These are phyloP conservation scores for Anas platyrhynchos DNA, from an alignment of 2,113 vertebrate genomes.

Conservation along the genomic window DNA sequence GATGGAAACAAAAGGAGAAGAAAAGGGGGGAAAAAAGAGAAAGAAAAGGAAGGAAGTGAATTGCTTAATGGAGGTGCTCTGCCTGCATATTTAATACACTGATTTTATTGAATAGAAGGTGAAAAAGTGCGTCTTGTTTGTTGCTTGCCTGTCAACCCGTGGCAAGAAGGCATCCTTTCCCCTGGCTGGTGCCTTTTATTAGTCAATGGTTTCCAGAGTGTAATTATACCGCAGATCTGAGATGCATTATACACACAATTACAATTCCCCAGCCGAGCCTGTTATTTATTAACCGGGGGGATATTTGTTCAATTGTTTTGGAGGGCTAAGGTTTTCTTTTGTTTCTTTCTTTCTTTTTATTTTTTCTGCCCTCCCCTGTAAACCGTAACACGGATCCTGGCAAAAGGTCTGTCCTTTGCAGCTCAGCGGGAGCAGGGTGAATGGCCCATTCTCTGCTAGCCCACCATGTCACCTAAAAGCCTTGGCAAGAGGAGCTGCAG, in stretches of 20 bases:
- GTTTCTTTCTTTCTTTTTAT: background rate
- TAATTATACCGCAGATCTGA: conserved; percentile 82
- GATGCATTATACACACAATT: conserved; percentile 78
- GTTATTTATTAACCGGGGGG: conserved; percentile 76
- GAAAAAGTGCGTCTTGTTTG: conserved; percentile 81
- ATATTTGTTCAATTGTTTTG: conserved; percentile 70
- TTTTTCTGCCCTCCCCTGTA: background rate
- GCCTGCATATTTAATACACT: conserved; percentile 80
- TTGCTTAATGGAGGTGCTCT: conserved; percentile 76
- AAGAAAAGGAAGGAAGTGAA: conserved; percentile 70
- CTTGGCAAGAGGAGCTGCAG: background rate
- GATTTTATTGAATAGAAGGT: conserved; percentile 82
- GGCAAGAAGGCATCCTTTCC: conserved; percentile 78
- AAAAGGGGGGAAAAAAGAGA: background rate
- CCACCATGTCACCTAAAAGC: background rate
- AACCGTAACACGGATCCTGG: background rate
- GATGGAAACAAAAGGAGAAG: conserved; percentile 73
- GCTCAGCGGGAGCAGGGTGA: background rate
- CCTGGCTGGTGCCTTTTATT: conserved; percentile 80
- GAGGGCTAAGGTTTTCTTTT: conserved; percentile 51
- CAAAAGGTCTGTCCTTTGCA: conserved; percentile 14
- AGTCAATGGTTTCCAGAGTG: conserved; percentile 77
- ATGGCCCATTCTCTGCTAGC: conserved; percentile 12
- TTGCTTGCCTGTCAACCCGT: conserved; percentile 78
- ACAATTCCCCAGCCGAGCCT: conserved; percentile 69